Percentiles rank a stretch among this genome's conserved stretches.
phyloP scores from a whole-genome alignment of 2,797 vertebrate genomes.

The Acanthurus lineatus region DNA sequence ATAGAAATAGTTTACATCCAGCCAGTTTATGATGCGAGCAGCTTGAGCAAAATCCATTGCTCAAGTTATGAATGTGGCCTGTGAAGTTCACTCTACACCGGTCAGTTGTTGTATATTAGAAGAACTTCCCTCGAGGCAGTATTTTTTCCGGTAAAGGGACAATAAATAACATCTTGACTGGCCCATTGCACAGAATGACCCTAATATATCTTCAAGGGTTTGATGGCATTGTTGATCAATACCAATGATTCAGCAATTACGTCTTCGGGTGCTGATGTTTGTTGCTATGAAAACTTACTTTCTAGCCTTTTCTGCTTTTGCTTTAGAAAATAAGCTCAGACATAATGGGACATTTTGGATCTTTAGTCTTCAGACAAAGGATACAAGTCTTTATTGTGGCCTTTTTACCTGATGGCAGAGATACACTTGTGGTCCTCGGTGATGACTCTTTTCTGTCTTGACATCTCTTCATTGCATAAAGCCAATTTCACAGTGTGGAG shows the following conservation, averaged over 20 bases:
- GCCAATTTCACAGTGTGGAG: constrained; percentile 43
- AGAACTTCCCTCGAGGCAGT: constrained; percentile 27
- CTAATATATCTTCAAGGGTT: constrained; percentile 48
- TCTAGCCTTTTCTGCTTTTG: background rate
- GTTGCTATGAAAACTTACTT: constrained; percentile 28
- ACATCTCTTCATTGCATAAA: constrained; percentile 39
- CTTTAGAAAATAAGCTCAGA: background rate
- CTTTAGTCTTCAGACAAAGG: background rate
- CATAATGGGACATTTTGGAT: background rate
- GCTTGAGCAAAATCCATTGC: constrained; percentile 29
- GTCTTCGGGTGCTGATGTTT: constrained; percentile 24
- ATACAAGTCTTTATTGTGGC: background rate
- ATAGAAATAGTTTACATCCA: constrained; percentile 47
- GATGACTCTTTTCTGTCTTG: constrained; percentile 18
- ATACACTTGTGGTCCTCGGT: background rate
- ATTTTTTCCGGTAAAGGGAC: constrained; percentile 36
- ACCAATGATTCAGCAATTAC: constrained; percentile 43
- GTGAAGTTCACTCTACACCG: constrained; percentile 23
- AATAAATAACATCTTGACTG: constrained; percentile 56
- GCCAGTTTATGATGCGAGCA: constrained; percentile 41
- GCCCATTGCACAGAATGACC: constrained; percentile 31
- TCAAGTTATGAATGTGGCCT: constrained; percentile 26
- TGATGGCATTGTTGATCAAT: constrained; percentile 53
- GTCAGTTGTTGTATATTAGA: constrained; percentile 48
- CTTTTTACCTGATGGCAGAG: background rate